phyloP scores from a whole-genome alignment of 2,113 vertebrate species.

The Sphaerodactylus townsendi region DNA sequence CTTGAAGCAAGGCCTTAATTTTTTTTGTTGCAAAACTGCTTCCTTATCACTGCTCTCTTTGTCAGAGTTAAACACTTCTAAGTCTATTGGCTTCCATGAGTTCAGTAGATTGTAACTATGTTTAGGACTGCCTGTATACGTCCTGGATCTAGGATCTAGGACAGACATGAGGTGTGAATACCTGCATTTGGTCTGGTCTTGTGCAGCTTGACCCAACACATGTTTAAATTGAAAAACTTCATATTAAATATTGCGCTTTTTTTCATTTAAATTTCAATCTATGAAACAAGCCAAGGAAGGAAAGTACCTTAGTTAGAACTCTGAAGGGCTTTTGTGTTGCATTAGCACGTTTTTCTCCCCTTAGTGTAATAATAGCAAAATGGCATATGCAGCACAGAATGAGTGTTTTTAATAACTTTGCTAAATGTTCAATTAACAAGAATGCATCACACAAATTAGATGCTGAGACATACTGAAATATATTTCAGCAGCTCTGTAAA shows the following conservation, averaged over 20 bases:
- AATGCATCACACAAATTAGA: slow-evolving; percentile 62
- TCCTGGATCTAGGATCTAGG: neutral
- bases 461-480: slow-evolving; percentile 53
- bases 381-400: slow-evolving; percentile 66
- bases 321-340: slow-evolving; percentile 62
- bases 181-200: neutral
- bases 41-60: too few relatives aligned
- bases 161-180: neutral
- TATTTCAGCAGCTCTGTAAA: slow-evolving; percentile 67
- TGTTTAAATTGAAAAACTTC: slow-evolving; percentile 18
- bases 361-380: slow-evolving; percentile 67
- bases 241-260: slow-evolving; percentile 22
- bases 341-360: slow-evolving; percentile 58
- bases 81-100: too few relatives aligned
- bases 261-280: slow-evolving; percentile 38
- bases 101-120: too few relatives aligned
- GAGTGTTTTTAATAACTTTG: slow-evolving; percentile 69
- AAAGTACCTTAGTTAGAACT: slow-evolving; percentile 54
- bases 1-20: too few relatives aligned
- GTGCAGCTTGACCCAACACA: neutral
- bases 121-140: neutral
- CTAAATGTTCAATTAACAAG: slow-evolving; percentile 69
- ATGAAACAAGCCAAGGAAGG: slow-evolving; percentile 43
- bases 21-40: too few relatives aligned
- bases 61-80: too few relatives aligned